Evolutionary conservation across 2,888 invertebrate species (phyloP).

Genomic region (Lomographa bimaculata): DNA sequence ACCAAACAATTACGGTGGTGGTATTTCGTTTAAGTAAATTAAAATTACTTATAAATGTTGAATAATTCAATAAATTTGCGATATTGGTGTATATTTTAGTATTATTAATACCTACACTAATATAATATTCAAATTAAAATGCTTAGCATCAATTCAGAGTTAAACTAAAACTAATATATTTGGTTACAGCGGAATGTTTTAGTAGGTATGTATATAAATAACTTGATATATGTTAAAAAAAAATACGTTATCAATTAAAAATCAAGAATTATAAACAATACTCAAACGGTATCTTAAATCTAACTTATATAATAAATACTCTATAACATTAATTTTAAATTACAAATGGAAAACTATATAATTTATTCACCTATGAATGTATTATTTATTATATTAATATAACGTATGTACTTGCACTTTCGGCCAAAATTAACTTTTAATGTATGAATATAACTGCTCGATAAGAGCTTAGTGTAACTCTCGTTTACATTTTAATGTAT

Average conservation of each 20-base stretch:
- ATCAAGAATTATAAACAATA: too few relatives aligned
- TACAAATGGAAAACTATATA: not conserved
- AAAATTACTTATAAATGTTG: conserved; percentile 14
- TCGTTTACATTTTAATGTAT: too few relatives aligned
- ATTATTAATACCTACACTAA: too few relatives aligned
- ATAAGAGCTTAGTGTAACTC: conserved; percentile 14
- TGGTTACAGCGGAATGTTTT: conserved; percentile 57
- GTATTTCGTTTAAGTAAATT: conserved; percentile 42
- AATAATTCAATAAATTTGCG: too few relatives aligned
- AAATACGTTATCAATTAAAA: too few relatives aligned
- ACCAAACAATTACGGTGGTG: conserved; percentile 48
- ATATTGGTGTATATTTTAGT: too few relatives aligned
- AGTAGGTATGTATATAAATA: conserved; percentile 36
- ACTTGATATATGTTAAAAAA: too few relatives aligned
- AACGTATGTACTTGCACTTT: conserved; percentile 42
- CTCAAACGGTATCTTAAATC: too few relatives aligned
- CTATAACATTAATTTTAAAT: conserved; percentile 1
- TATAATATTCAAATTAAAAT: too few relatives aligned
- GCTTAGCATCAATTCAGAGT: conserved; percentile 13
- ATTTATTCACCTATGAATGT: conserved; percentile 10
- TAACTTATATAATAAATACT: too few relatives aligned
- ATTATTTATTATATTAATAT: conserved; percentile 8
- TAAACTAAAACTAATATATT: conserved; percentile 31
- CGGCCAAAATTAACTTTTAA: conserved; percentile 37
- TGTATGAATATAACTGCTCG: conserved; percentile 16